phyloP scores from a whole-genome alignment of 2,113 vertebrate genomes.

The Oryzias javanicus region DNA sequence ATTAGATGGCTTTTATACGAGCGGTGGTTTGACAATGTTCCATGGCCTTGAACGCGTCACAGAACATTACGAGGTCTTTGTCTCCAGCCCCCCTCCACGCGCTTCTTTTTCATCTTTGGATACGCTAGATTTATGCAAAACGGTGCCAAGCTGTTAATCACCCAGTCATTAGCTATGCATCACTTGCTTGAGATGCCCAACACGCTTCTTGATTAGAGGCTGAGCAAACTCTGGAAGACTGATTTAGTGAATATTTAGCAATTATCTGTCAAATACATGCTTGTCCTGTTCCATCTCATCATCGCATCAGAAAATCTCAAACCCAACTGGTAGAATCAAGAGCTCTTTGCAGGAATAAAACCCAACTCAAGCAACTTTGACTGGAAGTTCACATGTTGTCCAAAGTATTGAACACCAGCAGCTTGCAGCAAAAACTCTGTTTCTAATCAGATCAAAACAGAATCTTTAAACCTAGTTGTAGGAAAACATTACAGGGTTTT shows the following conservation, averaged over 20 bases:
- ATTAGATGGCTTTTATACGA: constrained; percentile 50
- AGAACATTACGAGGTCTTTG: constrained; percentile 51
- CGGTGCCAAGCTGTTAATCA: constrained; percentile 64
- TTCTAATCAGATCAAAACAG: neutral
- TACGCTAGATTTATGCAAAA: constrained; percentile 42
- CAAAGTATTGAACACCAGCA: too few relatives aligned
- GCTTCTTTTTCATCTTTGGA: constrained; percentile 24
- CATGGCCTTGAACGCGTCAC: constrained; percentile 40
- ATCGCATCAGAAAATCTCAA: neutral
- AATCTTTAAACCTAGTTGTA: too few relatives aligned
- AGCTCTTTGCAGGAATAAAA: neutral
- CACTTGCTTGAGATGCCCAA: constrained; percentile 58
- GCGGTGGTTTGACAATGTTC: constrained; percentile 27
- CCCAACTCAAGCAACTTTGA: neutral
- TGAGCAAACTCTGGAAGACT: constrained; percentile 52
- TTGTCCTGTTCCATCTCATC: constrained; percentile 13
- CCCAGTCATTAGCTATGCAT: constrained; percentile 68
- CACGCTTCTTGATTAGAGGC: constrained; percentile 53
- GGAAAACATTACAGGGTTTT: too few relatives aligned
- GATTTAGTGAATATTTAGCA: constrained; percentile 62
- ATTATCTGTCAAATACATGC: constrained; percentile 43
- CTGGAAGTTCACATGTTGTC: too few relatives aligned
- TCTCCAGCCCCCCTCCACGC: constrained; percentile 11
- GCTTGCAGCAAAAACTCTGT: neutral
- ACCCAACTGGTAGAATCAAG: constrained; percentile 7